Evolutionary conservation across 2,888 invertebrate genomes (phyloP).

Genomic region (Tineola bisselliella): DNA sequence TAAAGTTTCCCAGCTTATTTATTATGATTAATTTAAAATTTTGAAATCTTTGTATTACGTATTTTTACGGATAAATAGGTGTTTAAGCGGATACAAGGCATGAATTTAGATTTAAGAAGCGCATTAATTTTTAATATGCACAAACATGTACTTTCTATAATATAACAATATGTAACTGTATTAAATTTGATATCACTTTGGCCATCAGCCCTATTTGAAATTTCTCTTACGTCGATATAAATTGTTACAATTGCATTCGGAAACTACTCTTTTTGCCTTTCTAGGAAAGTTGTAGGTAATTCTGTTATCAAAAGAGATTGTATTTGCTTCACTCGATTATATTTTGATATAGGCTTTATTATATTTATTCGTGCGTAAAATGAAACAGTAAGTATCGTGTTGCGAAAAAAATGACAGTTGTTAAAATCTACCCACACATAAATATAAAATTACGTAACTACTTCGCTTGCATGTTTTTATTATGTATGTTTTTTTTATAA

Average conservation of each 20-base stretch:
- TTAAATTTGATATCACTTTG: too few relatives aligned
- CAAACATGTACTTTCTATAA: too few relatives aligned
- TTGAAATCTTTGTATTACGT: too few relatives aligned
- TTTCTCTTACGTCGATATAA: neutral
- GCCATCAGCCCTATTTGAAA: neutral
- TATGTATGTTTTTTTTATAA: neutral
- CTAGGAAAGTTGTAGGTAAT: slow-evolving; percentile 5
- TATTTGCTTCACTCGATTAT: slow-evolving; percentile 2
- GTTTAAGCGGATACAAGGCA: too few relatives aligned
- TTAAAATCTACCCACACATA: neutral
- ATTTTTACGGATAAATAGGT: too few relatives aligned
- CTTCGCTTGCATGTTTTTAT: neutral
- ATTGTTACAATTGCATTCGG: neutral
- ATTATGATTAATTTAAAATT: too few relatives aligned
- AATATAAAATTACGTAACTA: neutral
- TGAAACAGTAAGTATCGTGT: neutral
- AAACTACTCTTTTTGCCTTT: neutral
- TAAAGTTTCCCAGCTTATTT: too few relatives aligned
- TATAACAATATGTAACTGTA: too few relatives aligned
- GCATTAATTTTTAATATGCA: too few relatives aligned
- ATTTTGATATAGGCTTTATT: slow-evolving; percentile 4
- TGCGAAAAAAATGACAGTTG: neutral
- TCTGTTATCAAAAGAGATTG: slow-evolving; percentile 7
- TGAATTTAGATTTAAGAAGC: too few relatives aligned
- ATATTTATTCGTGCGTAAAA: slow-evolving; percentile 9